These are phyloP conservation scores for Popillia japonica DNA, from an alignment of 1,140 invertebrate species.

Conservation along the genomic window DNA sequence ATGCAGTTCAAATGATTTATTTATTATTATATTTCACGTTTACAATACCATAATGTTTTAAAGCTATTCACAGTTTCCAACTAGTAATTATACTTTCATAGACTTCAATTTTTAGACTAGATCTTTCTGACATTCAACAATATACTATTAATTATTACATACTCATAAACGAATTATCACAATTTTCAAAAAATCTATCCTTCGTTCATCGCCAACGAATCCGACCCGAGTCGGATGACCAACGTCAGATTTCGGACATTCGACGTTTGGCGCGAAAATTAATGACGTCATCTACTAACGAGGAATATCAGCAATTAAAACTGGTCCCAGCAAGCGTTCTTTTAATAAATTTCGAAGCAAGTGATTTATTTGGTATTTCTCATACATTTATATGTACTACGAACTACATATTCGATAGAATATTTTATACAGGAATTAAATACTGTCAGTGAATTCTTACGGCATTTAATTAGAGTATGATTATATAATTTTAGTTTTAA, in stretches of 20 bases:
- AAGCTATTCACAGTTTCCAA: conserved; percentile 32
- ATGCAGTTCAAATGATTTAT: conserved; percentile 25
- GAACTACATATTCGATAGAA: too few species aligned
- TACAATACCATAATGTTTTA: conserved; percentile 23
- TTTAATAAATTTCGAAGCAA: conserved; percentile 36
- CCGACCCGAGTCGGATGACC: not conserved
- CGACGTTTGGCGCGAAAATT: not conserved
- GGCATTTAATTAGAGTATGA: too few species aligned
- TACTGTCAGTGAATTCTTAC: too few species aligned
- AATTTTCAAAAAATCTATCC: conserved; percentile 27
- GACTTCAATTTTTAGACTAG: conserved; percentile 19
- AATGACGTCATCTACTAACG: not conserved
- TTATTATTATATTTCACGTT: not conserved
- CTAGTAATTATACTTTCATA: conserved; percentile 30
- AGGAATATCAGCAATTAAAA: conserved; percentile 41
- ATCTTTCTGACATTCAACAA: conserved; percentile 26
- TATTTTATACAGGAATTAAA: too few species aligned
- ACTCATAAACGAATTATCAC: conserved; percentile 24
- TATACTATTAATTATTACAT: conserved; percentile 4
- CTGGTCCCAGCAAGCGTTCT: conserved; percentile 44
- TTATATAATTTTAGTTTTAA: too few species aligned
- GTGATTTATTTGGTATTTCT: conserved; percentile 39
- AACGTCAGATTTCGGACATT: not conserved
- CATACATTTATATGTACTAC: conserved; percentile 32
- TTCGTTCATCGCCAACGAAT: not conserved